These are phyloP conservation scores for Drosophila tropicalis DNA, from an alignment of 1,140 invertebrate species.

Conservation along the genomic window DNA sequence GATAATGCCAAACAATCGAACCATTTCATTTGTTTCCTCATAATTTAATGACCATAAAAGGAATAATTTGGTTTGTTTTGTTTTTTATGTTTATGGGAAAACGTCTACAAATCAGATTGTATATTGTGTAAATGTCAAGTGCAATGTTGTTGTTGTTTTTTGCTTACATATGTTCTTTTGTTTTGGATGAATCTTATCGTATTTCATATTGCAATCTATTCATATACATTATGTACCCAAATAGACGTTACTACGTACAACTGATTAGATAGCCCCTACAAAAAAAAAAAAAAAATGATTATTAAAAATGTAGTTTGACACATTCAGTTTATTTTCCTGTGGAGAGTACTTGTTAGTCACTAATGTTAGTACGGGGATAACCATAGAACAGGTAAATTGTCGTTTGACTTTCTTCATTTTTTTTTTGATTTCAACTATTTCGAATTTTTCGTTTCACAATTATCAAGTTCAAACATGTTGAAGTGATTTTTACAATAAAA, in stretches of 20 bases:
- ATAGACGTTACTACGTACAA: background rate
- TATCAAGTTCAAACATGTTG: too few species aligned
- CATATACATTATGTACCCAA: too few species aligned
- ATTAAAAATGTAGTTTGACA: background rate
- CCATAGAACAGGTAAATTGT: background rate
- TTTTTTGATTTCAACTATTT: background rate
- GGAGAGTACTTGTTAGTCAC: background rate
- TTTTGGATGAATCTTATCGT: background rate
- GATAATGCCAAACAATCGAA: background rate
- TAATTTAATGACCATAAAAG: background rate
- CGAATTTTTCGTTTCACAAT: too few species aligned
- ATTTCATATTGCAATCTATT: background rate
- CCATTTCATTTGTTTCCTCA: background rate
- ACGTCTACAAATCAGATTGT: background rate
- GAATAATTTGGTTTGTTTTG: background rate
- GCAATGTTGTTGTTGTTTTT: background rate
- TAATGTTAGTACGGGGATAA: background rate
- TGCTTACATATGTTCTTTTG: constrained; percentile 1
- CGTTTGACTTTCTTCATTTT: background rate
- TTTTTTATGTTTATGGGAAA: too few species aligned
- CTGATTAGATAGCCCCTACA: constrained; percentile 2
- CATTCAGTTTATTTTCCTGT: background rate
- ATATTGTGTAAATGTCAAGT: background rate
- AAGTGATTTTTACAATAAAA: too few species aligned
- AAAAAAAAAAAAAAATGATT: background rate